Evolutionary conservation across 2,797 vertebrate species (phyloP), one percentile per base, ranked within the genome.

Genomic region (Acestrorhynchus altus): DNA sequence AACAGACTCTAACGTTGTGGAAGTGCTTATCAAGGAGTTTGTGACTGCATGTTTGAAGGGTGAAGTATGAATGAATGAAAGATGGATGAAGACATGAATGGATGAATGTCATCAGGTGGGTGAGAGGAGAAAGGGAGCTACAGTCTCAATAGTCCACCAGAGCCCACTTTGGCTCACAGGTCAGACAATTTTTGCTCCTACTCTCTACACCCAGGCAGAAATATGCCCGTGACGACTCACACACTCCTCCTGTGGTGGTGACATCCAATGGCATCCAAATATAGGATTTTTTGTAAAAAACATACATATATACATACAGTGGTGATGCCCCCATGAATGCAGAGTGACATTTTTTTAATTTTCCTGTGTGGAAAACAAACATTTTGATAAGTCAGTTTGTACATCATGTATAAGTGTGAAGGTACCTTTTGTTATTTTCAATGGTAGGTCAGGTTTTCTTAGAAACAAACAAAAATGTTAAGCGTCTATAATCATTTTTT

Each of bases 281-380:
- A 88, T 77, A 86, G 52, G 78, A 85, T 86, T 74, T 72, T 63
- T 82, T 87, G 86, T 87, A 83, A 87, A 93, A 90, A 93, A 94
- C 92, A 94, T 93, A 94, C 92, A 94, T 94, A 94, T 89, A 94
- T 93, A 94, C 91, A 94, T 94, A 94, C 92, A 94, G 93, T 94
- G 93, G 92, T 91, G 90, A 94, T 90, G 91, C 89, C 91, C 93
- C 91, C 91, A 93, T 93, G 91, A 83, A 91, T 92, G 90, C 90
- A 88, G 88, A 87, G 91, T 93, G 91, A 88, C 89, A n/a, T n/a
- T n/a, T n/a, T 35, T 35, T 35, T 35, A 2, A 84, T 87, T 89
- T 81, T 89, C 84, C 88, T 87, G 85, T 87, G 88, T 90, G 89
- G 82, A 82, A 84, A 76, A 83, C 83, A 86, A 88, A 88, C 88